Evolutionary conservation across 2,888 invertebrate genomes (phyloP).

Genomic region (Nomada fucata): DNA sequence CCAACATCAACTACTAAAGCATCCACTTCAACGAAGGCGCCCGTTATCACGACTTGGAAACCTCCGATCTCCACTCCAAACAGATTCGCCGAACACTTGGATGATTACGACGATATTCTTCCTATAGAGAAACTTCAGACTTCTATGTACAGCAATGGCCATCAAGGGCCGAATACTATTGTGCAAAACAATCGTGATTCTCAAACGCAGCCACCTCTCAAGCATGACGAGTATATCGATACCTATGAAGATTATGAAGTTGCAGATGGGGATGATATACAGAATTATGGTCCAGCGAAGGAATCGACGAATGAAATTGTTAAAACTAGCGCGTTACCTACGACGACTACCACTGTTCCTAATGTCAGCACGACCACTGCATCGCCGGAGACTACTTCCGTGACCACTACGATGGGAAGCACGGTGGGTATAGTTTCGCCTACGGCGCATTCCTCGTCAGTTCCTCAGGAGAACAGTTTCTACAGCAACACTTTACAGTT

Average conservation of each 20-base stretch:
- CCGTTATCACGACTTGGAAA: slow-evolving; percentile 83
- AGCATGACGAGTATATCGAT: slow-evolving; percentile 82
- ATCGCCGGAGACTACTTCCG: not conserved
- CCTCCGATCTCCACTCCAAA: slow-evolving; percentile 67
- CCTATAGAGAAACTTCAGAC: slow-evolving; percentile 77
- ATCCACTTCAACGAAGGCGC: slow-evolving; percentile 71
- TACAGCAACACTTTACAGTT: slow-evolving; percentile 50
- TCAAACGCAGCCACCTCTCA: slow-evolving; percentile 44
- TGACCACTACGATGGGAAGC: slow-evolving; percentile 6
- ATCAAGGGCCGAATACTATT: slow-evolving; percentile 59
- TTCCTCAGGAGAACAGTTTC: slow-evolving; percentile 28
- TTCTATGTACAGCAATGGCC: slow-evolving; percentile 44
- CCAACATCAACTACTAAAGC: slow-evolving; percentile 48
- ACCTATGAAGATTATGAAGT: slow-evolving; percentile 80
- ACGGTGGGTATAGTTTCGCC: slow-evolving; percentile 10
- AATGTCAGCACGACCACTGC: slow-evolving; percentile 19
- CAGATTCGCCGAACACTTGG: slow-evolving; percentile 35
- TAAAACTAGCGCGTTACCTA: slow-evolving; percentile 37
- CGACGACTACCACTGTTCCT: slow-evolving; percentile 4
- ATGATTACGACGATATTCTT: slow-evolving; percentile 66
- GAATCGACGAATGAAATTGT: slow-evolving; percentile 39
- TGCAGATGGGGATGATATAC: slow-evolving; percentile 43
- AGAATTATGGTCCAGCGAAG: slow-evolving; percentile 57
- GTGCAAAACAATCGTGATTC: slow-evolving; percentile 29
- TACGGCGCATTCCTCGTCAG: not conserved